A percentile compares a stretch with the other conserved stretches of the same genome.
phyloP scores from a whole-genome alignment of 2,797 vertebrate species.

The Falco novaeseelandiae region DNA sequence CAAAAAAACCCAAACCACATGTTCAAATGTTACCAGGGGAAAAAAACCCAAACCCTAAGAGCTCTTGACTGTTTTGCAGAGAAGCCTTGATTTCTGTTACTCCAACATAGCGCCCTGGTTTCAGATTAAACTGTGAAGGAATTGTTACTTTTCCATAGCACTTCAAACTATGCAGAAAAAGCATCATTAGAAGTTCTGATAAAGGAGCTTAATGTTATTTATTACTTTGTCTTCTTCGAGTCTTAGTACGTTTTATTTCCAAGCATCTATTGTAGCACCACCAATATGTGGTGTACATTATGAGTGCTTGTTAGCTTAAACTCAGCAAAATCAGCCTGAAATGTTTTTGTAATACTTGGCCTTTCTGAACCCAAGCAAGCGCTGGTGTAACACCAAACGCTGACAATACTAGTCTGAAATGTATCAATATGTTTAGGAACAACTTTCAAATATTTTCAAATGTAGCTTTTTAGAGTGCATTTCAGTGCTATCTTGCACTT shows the following conservation, averaged over 20 bases:
- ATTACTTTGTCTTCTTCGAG: background rate
- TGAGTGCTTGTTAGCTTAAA: background rate
- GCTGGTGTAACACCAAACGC: background rate
- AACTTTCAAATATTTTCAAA: background rate
- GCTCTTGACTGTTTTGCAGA: background rate
- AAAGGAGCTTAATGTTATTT: background rate
- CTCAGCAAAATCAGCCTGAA: background rate
- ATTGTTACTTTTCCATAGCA: background rate
- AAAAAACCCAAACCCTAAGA: background rate
- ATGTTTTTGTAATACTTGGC: background rate
- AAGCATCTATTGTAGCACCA: background rate
- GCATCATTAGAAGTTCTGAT: background rate
- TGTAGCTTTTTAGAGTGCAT: background rate
- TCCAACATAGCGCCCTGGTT: background rate
- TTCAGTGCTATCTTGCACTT: background rate
- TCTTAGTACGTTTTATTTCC: background rate
- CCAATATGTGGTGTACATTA: background rate
- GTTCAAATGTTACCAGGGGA: background rate
- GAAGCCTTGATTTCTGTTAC: background rate
- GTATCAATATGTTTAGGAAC: background rate
- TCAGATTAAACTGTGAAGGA: background rate
- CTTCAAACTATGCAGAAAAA: background rate
- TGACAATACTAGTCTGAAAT: background rate
- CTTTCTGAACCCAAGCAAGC: background rate
- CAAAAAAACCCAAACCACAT: background rate